Percentiles rank a stretch among this genome's conserved stretches.
phyloP scores from a whole-genome alignment of 2,113 vertebrate genomes.

The Myanophis thanlyinensis region DNA sequence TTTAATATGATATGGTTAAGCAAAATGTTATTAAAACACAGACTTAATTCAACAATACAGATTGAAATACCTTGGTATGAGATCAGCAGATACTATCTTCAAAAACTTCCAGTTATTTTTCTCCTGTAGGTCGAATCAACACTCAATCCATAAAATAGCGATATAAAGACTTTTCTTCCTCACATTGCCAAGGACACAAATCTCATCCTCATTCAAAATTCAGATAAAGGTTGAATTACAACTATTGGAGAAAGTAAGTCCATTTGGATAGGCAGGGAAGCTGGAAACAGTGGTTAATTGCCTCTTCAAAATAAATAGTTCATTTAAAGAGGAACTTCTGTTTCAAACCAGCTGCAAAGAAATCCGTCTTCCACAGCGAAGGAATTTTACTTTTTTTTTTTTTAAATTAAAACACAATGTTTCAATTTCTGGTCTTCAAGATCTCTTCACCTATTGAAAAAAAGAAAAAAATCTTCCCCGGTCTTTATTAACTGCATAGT shows the following conservation, averaged over 20 bases:
- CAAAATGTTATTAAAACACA: not conserved
- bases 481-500: constrained; percentile 71
- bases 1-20: not conserved
- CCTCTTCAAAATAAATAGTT: constrained; percentile 67
- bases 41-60: not conserved
- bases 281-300: constrained; percentile 75
- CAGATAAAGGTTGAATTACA: constrained; percentile 77
- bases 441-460: constrained; percentile 86
- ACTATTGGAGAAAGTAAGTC: constrained; percentile 76
- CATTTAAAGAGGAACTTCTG: constrained; percentile 60
- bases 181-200: constrained; percentile 80
- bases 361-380: constrained; percentile 81
- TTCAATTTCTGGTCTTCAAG: constrained; percentile 84
- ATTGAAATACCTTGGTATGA: constrained; percentile 77
- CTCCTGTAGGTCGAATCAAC: constrained; percentile 93
- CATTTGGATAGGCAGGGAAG: constrained; percentile 73
- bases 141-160: constrained; percentile 94
- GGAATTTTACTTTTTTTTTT: constrained; percentile 48
- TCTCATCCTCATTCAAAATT: constrained; percentile 71
- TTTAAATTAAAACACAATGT: constrained; percentile 70
- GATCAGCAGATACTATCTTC: constrained; percentile 70
- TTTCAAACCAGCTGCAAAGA: constrained; percentile 67
- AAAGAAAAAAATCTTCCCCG: constrained; percentile 80
- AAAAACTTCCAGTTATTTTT: constrained; percentile 77
- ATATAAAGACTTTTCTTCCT: constrained; percentile 84